Conservation (phyloP, 2,113 vertebrate genomes). For the Oxyura jamaicensis region DNA sequence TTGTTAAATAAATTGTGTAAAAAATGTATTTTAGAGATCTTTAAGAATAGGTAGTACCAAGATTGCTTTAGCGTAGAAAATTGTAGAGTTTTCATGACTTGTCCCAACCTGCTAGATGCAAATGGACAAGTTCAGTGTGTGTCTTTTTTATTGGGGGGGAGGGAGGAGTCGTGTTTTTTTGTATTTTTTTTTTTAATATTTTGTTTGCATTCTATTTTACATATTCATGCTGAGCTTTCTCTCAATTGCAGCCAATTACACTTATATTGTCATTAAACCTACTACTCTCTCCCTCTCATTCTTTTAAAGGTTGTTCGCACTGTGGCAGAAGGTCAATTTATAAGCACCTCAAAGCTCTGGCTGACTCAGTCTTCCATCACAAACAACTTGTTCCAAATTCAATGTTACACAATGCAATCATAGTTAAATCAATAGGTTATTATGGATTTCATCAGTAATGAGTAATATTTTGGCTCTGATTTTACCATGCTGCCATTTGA, state of each 20-base stretch:
- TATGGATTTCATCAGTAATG: not conserved
- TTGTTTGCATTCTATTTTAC: not conserved
- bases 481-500: not conserved
- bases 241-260: not conserved
- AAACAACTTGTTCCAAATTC: not conserved
- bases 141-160: too few species aligned
- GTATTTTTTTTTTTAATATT: not conserved
- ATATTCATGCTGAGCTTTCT: not conserved
- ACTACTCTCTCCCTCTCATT: rapidly evolving
- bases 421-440: not conserved
- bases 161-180: too few species aligned
- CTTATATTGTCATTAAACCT: not conserved
- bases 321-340: not conserved
- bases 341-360: not conserved
- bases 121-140: rapidly evolving
- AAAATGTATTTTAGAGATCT: not conserved
- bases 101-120: not conserved
- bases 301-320: not conserved
- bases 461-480: not conserved
- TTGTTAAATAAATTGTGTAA: not conserved
- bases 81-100: not conserved
- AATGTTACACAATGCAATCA: not conserved
- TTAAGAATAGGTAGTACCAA: not conserved
- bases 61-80: not conserved
- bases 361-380: not conserved